These are phyloP conservation scores for Echinarachnius parma DNA, from an alignment of 53 echinoderm and acorn worm species.

Conservation along the genomic window DNA sequence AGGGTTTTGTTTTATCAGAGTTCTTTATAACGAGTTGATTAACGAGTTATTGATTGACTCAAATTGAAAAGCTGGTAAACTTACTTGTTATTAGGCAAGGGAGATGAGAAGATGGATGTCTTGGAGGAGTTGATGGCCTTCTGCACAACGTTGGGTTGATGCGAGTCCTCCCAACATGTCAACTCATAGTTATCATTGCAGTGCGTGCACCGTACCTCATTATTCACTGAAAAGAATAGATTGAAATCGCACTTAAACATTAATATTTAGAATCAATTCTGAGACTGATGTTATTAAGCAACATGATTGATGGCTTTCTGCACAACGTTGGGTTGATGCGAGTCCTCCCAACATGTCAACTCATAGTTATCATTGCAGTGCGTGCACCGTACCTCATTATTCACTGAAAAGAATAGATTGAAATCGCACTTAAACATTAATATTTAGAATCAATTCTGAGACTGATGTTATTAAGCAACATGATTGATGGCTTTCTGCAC, in stretches of 20 bases:
- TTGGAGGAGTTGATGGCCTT: constrained; percentile 68
- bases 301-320: constrained; percentile 82
- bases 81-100: constrained; percentile 69
- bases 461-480: too few species aligned
- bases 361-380: constrained; percentile 94
- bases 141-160: constrained; percentile 88
- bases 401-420: constrained; percentile 70
- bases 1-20: too few species aligned
- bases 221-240: constrained; percentile 73
- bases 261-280: too few species aligned
- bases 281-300: too few species aligned
- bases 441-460: too few species aligned
- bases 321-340: constrained; percentile 81
- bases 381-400: constrained; percentile 78
- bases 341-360: constrained; percentile 77
- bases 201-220: constrained; percentile 82
- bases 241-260: too few species aligned
- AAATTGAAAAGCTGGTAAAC: too few species aligned
- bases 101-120: constrained; percentile 71
- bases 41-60: too few species aligned
- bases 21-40: too few species aligned
- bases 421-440: too few species aligned
- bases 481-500: too few species aligned
- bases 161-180: constrained; percentile 75
- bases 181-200: constrained; percentile 90